Conservation (phyloP, 2,797 vertebrate genomes). For the Hapalemur alaotrensis region DNA sequence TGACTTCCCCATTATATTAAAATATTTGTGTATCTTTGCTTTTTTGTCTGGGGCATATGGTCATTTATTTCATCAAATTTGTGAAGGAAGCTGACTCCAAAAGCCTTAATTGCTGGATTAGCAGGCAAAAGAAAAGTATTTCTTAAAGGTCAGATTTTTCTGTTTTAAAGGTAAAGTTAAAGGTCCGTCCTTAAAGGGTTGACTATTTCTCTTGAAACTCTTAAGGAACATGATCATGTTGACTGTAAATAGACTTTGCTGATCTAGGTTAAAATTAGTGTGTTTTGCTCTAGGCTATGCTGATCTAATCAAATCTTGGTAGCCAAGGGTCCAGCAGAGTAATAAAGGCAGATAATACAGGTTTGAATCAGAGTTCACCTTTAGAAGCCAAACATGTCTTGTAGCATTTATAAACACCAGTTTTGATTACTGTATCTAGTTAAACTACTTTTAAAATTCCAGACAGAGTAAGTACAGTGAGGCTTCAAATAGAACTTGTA, state of each 20-base stretch:
- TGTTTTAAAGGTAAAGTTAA: constrained; percentile 19
- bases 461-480: not conserved
- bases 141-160: not conserved
- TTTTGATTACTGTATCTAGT: constrained; percentile 13
- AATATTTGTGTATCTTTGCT: not conserved
- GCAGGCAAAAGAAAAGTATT: not conserved
- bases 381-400: not conserved
- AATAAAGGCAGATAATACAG: constrained; percentile 17
- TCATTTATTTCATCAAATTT: not conserved
- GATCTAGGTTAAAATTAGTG: not conserved
- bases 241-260: constrained; percentile 78
- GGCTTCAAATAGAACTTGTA: not conserved
- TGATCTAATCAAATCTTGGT: constrained; percentile 52
- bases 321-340: not conserved
- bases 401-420: constrained; percentile 50
- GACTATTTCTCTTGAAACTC: constrained; percentile 11
- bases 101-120: not conserved
- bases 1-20: not conserved
- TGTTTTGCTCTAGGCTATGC: constrained; percentile 53
- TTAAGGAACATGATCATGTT: constrained; percentile 69
- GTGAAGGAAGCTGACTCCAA: not conserved
- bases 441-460: constrained; percentile 18
- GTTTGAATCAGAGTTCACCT: constrained; percentile 15
- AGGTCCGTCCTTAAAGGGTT: constrained; percentile 42
- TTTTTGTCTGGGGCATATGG: not conserved